phyloP scores from a whole-genome alignment of 2,888 invertebrate genomes.

The Julus scanicus region DNA sequence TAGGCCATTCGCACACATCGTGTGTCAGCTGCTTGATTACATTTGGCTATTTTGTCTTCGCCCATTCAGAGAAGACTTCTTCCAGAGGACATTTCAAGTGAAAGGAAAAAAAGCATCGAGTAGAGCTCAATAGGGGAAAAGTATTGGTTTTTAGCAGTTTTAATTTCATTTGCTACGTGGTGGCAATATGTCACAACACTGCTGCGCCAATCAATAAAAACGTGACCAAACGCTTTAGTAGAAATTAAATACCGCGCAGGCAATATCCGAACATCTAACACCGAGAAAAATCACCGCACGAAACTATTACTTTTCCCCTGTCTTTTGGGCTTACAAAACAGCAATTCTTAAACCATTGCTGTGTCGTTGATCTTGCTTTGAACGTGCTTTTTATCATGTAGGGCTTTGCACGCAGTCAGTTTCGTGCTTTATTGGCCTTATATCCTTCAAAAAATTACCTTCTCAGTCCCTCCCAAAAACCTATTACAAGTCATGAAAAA shows the following conservation, averaged over 20 bases:
- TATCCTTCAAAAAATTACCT: neutral
- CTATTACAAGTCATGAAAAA: neutral
- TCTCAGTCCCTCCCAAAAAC: neutral
- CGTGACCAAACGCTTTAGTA: slow-evolving; percentile 30
- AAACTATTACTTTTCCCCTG: slow-evolving; percentile 12
- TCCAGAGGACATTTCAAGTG: neutral
- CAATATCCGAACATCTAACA: slow-evolving; percentile 9
- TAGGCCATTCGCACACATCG: slow-evolving; percentile 34
- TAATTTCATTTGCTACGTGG: slow-evolving; percentile 40
- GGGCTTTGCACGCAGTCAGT: neutral
- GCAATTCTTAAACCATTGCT: neutral
- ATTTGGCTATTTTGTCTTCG: slow-evolving; percentile 36
- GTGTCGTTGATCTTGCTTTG: neutral
- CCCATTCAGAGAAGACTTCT: neutral
- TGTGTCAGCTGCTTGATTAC: slow-evolving; percentile 38
- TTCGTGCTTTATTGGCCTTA: neutral
- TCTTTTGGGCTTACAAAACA: slow-evolving; percentile 36
- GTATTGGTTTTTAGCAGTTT: slow-evolving; percentile 26
- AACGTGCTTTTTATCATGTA: slow-evolving; percentile 37
- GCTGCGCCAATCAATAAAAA: slow-evolving; percentile 36
- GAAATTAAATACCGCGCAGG: slow-evolving; percentile 13
- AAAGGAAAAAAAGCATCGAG: slow-evolving; percentile 2
- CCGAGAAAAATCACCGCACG: slow-evolving; percentile 38
- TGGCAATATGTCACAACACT: slow-evolving; percentile 30
- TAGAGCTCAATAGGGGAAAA: slow-evolving; percentile 13